These are phyloP conservation scores for Phoenicopterus ruber DNA, from an alignment of 2,113 vertebrate species.

Conservation along the genomic window DNA sequence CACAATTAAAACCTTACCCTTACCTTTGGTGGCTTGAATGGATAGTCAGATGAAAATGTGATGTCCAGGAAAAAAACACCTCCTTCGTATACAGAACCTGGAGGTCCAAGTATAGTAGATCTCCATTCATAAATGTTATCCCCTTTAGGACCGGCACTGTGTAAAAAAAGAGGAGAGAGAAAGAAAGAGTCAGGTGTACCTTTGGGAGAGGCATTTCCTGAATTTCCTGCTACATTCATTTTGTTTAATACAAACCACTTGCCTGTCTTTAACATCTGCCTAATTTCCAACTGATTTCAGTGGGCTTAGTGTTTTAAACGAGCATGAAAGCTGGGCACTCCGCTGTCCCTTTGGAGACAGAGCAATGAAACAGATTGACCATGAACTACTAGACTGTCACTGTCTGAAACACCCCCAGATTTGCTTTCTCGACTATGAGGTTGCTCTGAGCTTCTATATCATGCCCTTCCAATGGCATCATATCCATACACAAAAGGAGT, in stretches of 20 bases:
- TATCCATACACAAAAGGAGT: not conserved
- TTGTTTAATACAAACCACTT: not conserved
- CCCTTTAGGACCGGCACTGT: constrained; percentile 92
- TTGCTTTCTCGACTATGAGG: not conserved
- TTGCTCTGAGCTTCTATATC: not conserved
- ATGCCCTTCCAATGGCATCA: not conserved
- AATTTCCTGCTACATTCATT: not conserved
- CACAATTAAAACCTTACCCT: constrained; percentile 48
- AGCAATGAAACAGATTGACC: not conserved
- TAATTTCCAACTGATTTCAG: not conserved
- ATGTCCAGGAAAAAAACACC: constrained; percentile 98
- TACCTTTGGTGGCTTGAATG: constrained; percentile 98
- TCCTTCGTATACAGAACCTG: constrained; percentile 95
- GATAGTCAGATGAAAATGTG: constrained; percentile 96
- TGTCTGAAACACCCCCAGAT: not conserved
- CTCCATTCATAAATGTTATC: constrained; percentile 99
- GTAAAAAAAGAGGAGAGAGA: constrained; percentile 7
- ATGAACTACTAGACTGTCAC: not conserved
- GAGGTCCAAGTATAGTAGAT: constrained; percentile 95
- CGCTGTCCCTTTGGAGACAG: not conserved
- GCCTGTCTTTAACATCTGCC: not conserved
- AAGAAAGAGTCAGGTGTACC: constrained; percentile 1
- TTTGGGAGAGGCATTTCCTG: not conserved
- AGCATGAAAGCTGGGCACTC: not conserved
- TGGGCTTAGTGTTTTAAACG: not conserved